Percentiles rank a stretch among this genome's conserved stretches.
Conservation (phyloP, 2,797 vertebrate genomes). For the Remorina albescens region DNA sequence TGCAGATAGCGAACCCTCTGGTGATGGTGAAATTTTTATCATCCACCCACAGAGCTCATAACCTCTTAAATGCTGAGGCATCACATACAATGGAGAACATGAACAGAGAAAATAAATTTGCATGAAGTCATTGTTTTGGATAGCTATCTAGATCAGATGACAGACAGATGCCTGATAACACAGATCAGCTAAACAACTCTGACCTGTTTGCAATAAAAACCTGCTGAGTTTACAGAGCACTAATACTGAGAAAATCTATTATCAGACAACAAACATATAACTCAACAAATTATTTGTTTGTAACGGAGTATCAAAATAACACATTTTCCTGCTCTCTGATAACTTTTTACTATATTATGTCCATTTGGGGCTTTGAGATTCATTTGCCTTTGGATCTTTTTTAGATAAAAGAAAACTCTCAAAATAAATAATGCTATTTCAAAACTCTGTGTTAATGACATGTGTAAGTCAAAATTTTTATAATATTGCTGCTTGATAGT, state of each 20-base stretch:
- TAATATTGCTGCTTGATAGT: neutral
- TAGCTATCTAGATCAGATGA: neutral
- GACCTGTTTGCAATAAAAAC: neutral
- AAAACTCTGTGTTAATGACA: neutral
- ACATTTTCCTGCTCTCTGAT: too few relatives aligned
- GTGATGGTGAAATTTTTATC: neutral
- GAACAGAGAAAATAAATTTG: neutral
- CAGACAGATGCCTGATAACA: neutral
- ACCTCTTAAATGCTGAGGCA: neutral
- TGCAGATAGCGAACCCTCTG: conserved; percentile 2
- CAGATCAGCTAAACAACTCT: neutral
- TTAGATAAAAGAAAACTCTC: neutral
- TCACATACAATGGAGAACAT: neutral
- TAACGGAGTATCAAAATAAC: neutral
- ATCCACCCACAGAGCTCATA: neutral
- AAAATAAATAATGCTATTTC: too few relatives aligned
- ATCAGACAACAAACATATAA: neutral
- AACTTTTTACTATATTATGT: neutral
- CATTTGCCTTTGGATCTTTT: neutral
- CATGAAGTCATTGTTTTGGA: neutral
- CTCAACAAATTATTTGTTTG: neutral
- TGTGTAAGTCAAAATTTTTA: neutral
- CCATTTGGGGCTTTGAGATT: too few relatives aligned
- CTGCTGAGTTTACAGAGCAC: neutral
- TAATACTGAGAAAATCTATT: neutral